Evolutionary conservation across 2,888 invertebrate genomes (phyloP).

Genomic region (Sarcophaga variegata): DNA sequence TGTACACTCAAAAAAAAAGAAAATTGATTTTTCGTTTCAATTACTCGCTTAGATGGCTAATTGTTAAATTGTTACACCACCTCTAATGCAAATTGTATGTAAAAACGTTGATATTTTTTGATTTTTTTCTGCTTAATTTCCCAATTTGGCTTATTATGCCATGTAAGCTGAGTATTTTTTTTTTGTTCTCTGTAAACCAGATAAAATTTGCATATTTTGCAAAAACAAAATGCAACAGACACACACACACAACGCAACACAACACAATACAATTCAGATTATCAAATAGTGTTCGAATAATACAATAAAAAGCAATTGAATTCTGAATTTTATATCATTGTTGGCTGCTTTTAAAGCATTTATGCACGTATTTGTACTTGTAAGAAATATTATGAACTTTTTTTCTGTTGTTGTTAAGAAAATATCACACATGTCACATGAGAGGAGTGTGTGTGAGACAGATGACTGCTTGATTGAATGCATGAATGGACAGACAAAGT

Average conservation of each 20-base stretch:
- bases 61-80: conserved; percentile 8
- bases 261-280: conserved; percentile 1
- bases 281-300: conserved; percentile 25
- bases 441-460: conserved; percentile 1
- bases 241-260: background rate
- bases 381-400: conserved; percentile 32
- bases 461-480: conserved; percentile 7
- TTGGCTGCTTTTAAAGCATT: conserved; percentile 58
- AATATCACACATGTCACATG: conserved; percentile 14
- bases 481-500: conserved; percentile 21
- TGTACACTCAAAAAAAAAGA: conserved; percentile 29
- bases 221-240: conserved; percentile 22
- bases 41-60: background rate
- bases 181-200: conserved; percentile 54
- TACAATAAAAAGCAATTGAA: conserved; percentile 32
- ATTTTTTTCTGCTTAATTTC: conserved; percentile 23
- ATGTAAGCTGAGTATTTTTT: conserved; percentile 1
- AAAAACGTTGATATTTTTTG: conserved; percentile 4
- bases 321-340: conserved; percentile 2
- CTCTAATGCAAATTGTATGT: background rate
- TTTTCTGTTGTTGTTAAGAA: background rate
- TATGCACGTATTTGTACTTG: conserved; percentile 67
- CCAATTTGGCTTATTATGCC: conserved; percentile 56
- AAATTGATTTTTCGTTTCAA: too few relatives aligned
- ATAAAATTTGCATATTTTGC: conserved; percentile 68